Evolutionary conservation across 1,140 invertebrate species (phyloP).

Genomic region (Leptinotarsa texana): DNA sequence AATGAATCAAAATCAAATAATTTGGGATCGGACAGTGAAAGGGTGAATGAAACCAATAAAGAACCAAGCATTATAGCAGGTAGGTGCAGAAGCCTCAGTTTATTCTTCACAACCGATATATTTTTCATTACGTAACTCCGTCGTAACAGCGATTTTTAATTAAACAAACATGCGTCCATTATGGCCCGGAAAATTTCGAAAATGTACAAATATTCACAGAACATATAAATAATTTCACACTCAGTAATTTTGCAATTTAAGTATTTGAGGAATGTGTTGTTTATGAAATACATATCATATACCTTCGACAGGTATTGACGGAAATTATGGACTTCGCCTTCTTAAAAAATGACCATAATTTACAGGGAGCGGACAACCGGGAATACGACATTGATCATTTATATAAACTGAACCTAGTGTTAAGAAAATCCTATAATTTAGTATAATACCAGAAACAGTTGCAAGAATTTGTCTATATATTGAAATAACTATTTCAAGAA

Average conservation of each 20-base stretch:
- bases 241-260: background rate
- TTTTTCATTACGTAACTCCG: slow-evolving; percentile 26
- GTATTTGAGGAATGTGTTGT: background rate
- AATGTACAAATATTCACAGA: background rate
- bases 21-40: slow-evolving; percentile 26
- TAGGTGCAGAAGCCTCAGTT: slow-evolving; percentile 25
- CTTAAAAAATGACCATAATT: no score
- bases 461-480: no score
- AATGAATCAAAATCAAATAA: slow-evolving; percentile 30
- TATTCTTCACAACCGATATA: background rate
- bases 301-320: background rate
- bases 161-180: slow-evolving; percentile 1
- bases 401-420: no score
- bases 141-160: slow-evolving; percentile 4
- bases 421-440: no score
- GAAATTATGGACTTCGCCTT: background rate
- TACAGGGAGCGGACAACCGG: background rate
- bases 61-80: slow-evolving; percentile 26
- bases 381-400: background rate
- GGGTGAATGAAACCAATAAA: slow-evolving; percentile 25
- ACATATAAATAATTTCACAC: background rate
- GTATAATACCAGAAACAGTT: no score
- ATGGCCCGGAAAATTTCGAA: background rate
- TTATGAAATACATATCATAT: background rate
- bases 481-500: no score